Base-by-base conservation (phyloP, 2,888 invertebrate species). In the Isotomurus palustris region DNA sequence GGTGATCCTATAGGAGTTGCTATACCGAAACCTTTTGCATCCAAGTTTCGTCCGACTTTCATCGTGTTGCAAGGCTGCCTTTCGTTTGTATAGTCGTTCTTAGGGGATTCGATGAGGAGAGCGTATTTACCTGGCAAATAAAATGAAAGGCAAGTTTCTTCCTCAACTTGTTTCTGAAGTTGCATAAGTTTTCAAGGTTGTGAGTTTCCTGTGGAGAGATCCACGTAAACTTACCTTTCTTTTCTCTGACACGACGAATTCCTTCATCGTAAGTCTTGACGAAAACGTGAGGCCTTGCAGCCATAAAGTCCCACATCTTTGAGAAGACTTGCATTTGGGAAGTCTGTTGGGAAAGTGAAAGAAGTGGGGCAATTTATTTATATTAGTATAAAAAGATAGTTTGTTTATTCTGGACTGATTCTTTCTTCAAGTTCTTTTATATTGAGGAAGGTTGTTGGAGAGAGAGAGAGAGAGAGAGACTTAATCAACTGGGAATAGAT, bases 241-340 rank as follows among this genome's bases (percentile, higher is more conserved):
- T 86, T 66, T 82, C 82, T 59, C 88, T 79, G 22, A 91, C 91
- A 68, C 85, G 78, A 60, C 82, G 78, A 58, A 92, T 87, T 3
- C 91, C 91, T 73, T 90, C 89, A 69, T 85, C 84, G 75, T 91
- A 89, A 1, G 84, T 84, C 63, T 81, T 79, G 6, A 90, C 89
- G 73, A 91, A 88, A 3, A 91, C 88, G 72, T 89, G 86, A 72
- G 86, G 85, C 68, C 87, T 81, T 8, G 89, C 84, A 36, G 60
- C 86, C 93, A 94, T 93, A 74, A 88, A 92, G 72, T 91, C 87
- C 89, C 91, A 93, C 93, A 94, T 94, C 75, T 88, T 85, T 73
- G 86, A 85, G 77, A 91, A 92, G 14, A 89, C 82, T 47, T 85
- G 85, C 71, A 91, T 88, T 75, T 88, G 88, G 3, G 91, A 91